phyloP scores from a whole-genome alignment of 1,140 invertebrate genomes.

The Periplaneta americana region DNA sequence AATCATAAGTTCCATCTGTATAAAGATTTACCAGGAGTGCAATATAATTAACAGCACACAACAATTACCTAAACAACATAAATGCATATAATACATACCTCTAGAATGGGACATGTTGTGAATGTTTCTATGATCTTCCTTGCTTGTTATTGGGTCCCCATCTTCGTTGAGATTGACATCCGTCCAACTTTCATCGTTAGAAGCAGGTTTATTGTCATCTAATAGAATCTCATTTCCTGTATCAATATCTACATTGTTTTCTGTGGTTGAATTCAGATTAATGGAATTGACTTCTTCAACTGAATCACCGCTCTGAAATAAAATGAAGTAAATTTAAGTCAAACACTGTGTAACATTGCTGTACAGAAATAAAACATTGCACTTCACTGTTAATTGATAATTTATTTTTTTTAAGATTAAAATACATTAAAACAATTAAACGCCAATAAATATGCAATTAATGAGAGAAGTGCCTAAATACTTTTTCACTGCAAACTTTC shows the following conservation, averaged over 20 bases:
- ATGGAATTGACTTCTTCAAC: conserved; percentile 61
- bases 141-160: conserved; percentile 49
- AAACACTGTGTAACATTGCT: no score
- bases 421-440: no score
- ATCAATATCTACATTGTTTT: conserved; percentile 58
- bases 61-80: no score
- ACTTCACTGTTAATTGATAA: no score
- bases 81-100: conserved; percentile 31
- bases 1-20: no score
- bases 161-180: conserved; percentile 88
- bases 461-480: no score
- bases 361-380: no score
- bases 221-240: conserved; percentile 53
- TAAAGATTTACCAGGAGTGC: no score
- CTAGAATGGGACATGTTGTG: conserved; percentile 48
- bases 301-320: conserved; percentile 66
- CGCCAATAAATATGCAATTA: no score
- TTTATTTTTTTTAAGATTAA: no score
- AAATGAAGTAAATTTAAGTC: background rate
- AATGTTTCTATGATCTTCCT: conserved; percentile 56
- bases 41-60: no score
- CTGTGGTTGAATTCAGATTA: conserved; percentile 53
- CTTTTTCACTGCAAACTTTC: no score
- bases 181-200: conserved; percentile 77
- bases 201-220: conserved; percentile 59